phyloP scores from a whole-genome alignment of 2,888 invertebrate genomes.

The Epinotia bilunana region DNA sequence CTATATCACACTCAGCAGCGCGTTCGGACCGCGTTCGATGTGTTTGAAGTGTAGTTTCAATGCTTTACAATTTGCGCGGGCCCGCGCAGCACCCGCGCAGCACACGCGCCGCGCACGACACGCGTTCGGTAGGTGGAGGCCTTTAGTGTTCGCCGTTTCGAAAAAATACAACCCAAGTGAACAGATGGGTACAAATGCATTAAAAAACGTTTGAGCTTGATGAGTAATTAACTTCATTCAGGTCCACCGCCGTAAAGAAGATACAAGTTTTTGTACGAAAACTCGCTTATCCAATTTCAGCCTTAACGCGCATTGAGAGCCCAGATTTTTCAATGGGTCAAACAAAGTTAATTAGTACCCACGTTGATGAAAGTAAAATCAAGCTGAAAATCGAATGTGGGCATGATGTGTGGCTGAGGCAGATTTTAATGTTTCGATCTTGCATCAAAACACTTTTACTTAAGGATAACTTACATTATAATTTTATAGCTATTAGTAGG shows the following conservation, averaged over 20 bases:
- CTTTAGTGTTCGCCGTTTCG: slow-evolving; percentile 55
- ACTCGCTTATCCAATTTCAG: slow-evolving; percentile 18
- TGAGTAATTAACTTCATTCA: slow-evolving; percentile 56
- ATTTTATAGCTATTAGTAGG: neutral
- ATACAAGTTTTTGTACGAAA: slow-evolving; percentile 12
- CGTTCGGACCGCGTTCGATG: no score
- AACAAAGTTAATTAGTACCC: slow-evolving; percentile 15
- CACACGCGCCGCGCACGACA: no score
- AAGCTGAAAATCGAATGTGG: slow-evolving; percentile 28
- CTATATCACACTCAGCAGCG: no score
- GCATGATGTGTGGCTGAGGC: slow-evolving; percentile 13
- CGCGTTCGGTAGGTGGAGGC: no score
- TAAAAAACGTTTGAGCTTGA: slow-evolving; percentile 52
- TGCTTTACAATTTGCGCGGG: no score
- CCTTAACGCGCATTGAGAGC: slow-evolving; percentile 13
- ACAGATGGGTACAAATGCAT: slow-evolving; percentile 51
- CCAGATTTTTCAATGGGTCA: slow-evolving; percentile 11
- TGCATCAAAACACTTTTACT: slow-evolving; percentile 8
- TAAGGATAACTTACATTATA: neutral
- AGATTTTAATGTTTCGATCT: neutral
- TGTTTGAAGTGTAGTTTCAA: no score
- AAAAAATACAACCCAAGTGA: slow-evolving; percentile 56
- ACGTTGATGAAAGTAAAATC: slow-evolving; percentile 25
- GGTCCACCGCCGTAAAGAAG: neutral
- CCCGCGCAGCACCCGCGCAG: no score